Evolutionary conservation across 2,113 vertebrate genomes (phyloP), one percentile per base, ranked within the genome.

Genomic region (Zapornia atra): DNA sequence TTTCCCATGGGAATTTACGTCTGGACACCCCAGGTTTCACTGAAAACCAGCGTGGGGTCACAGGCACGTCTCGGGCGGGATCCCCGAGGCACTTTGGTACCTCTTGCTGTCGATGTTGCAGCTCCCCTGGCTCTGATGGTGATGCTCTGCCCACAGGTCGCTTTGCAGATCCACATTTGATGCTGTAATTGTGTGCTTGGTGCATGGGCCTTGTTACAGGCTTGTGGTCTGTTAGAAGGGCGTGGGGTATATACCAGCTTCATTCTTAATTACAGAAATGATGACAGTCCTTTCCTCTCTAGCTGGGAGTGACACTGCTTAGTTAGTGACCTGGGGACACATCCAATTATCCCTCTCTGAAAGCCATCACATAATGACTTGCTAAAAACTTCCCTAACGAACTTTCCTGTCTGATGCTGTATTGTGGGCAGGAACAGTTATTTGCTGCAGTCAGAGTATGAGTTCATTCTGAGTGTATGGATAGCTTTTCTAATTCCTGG

Each of bases 261-360:
- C 80, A 34, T 28, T 57, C 88, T 68, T 92, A 95, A 94, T 95
- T 88, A 70, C 90, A 88, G 70, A 53, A 88, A 86, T 93, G 71
- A n/a, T 31, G 26, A 3, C 11, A 71, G 2, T 69, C 80, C 73
- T 92, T 77, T 54, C 68, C 51, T 70, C 56, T 70, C 54, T 18
- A 24, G 31, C 71, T 90, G 80, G 22, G 65, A 93, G 91, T 10
- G 46, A 40, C 19, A 18, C 19, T 24, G 36, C 82, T 90, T 36
- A 83, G 68, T 71, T 61, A 44, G 46, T 70, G 95, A 88, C 88
- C 79, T 72, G 82, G 24, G 83, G 79, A 82, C 88, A 77, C 20
- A 70, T 73, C 54, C 76, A 90, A 92, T 92, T 96, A 90, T 60
- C 79, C 66, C n/a, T 91, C 56, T 72, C 94, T 90, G 85, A 94